Evolutionary conservation across 2,113 vertebrate genomes (phyloP).

Genomic region (Leucosticte australis): DNA sequence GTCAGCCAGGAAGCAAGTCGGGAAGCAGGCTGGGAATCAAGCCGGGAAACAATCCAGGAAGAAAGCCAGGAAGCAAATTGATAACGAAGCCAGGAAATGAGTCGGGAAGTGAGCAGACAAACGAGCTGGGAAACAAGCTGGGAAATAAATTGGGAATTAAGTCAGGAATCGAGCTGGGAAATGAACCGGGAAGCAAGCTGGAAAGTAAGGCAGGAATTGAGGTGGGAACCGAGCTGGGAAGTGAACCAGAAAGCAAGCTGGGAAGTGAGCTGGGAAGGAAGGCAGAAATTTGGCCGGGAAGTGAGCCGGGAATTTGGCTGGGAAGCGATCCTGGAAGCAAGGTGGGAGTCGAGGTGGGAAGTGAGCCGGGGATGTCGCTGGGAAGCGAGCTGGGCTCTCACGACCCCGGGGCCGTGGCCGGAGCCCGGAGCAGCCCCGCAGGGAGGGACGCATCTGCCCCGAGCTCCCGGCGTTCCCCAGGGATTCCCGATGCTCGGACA

Average conservation of each 20-base stretch:
- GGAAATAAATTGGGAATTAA: not conserved
- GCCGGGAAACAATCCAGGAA: no score
- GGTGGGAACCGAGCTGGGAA: rapidly evolving
- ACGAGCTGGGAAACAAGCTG: rapidly evolving
- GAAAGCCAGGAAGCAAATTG: not conserved
- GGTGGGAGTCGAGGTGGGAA: rapidly evolving
- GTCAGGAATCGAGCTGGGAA: rapidly evolving
- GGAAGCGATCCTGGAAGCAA: rapidly evolving
- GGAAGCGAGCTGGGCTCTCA: not conserved
- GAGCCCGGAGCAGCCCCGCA: rapidly evolving
- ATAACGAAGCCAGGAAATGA: not conserved
- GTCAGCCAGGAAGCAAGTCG: rapidly evolving
- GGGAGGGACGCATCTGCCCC: rapidly evolving
- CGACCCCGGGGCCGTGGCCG: rapidly evolving
- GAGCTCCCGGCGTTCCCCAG: rapidly evolving
- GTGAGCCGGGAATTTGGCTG: rapidly evolving
- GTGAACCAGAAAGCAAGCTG: rapidly evolving
- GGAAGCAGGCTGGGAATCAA: not conserved
- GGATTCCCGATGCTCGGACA: rapidly evolving
- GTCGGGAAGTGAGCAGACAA: not conserved
- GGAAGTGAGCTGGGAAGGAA: rapidly evolving
- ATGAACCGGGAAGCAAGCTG: rapidly evolving
- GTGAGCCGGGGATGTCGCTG: rapidly evolving
- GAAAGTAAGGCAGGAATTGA: rapidly evolving
- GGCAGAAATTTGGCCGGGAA: rapidly evolving